Evolutionary conservation across 2,888 invertebrate species (phyloP).

Genomic region (Netelia melanura): DNA sequence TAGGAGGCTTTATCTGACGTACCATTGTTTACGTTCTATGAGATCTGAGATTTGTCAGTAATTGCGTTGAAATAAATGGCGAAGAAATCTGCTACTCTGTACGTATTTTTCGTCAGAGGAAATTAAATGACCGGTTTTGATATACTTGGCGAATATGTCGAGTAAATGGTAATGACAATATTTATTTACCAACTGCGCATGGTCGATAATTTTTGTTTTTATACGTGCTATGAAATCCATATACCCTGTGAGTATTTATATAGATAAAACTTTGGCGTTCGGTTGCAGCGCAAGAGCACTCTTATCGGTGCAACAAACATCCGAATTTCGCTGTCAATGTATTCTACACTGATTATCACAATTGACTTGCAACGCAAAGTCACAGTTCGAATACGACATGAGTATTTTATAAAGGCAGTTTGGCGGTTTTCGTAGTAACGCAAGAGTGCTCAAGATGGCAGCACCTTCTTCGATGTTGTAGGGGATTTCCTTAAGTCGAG

Average conservation of each 20-base stretch:
- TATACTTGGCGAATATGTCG: background rate
- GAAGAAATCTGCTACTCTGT: no score
- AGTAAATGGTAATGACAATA: background rate
- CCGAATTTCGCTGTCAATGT: background rate
- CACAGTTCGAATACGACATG: background rate
- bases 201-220: background rate
- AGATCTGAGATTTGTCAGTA: constrained; percentile 1
- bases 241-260: background rate
- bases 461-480: constrained; percentile 12
- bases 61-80: background rate
- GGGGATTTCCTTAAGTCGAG: no score
- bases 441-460: background rate
- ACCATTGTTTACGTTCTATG: constrained; percentile 39
- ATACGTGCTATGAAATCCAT: background rate
- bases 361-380: background rate
- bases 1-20: constrained; percentile 36
- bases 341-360: background rate
- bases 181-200: background rate
- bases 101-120: no score
- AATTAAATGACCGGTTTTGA: background rate
- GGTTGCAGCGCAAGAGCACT: background rate
- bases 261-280: background rate
- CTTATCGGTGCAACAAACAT: background rate
- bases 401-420: background rate
- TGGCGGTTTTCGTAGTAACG: background rate